These are phyloP conservation scores for Caenorhabditis sp. DNA, from an alignment of 2,888 invertebrate genomes.

Conservation along the genomic window DNA sequence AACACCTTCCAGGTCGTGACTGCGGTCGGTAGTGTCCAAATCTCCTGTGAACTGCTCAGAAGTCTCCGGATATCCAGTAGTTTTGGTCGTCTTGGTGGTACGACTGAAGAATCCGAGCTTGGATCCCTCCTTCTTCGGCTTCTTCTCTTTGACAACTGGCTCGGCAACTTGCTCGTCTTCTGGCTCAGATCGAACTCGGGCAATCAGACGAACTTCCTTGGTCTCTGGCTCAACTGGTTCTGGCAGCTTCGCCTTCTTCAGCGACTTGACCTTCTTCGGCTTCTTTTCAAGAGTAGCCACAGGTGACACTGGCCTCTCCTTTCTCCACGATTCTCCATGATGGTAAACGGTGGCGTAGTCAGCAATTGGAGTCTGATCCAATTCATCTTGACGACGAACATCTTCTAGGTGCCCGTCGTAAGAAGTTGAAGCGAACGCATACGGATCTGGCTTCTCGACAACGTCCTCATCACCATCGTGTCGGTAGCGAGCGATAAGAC, in stretches of 20 bases:
- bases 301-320: no score
- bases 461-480: slow-evolving; percentile 63
- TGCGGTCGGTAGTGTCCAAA: slow-evolving; percentile 30
- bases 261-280: slow-evolving; percentile 13
- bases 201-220: slow-evolving; percentile 48
- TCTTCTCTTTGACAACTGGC: slow-evolving; percentile 6
- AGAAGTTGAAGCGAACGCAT: slow-evolving; percentile 39
- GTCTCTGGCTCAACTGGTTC: slow-evolving; percentile 32
- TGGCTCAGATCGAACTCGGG: slow-evolving; percentile 33
- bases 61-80: slow-evolving; percentile 23
- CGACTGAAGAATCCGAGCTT: slow-evolving; percentile 43
- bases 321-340: slow-evolving; percentile 17
- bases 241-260: slow-evolving; percentile 13
- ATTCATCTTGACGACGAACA: slow-evolving; percentile 19
- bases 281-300: slow-evolving; percentile 5
- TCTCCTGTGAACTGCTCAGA: slow-evolving; percentile 43
- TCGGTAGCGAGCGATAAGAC: slow-evolving; percentile 43
- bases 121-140: slow-evolving; percentile 29
- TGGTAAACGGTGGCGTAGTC: slow-evolving; percentile 26
- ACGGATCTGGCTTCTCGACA: slow-evolving; percentile 53
- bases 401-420: slow-evolving; percentile 58
- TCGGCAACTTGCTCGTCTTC: slow-evolving; percentile 2
- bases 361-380: slow-evolving; percentile 18
- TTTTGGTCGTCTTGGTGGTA: slow-evolving; percentile 4
- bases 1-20: slow-evolving; percentile 35